Evolutionary conservation across 2,797 vertebrate genomes (phyloP), one percentile per base, ranked within the genome.

Genomic region (Forpus xanthops): DNA sequence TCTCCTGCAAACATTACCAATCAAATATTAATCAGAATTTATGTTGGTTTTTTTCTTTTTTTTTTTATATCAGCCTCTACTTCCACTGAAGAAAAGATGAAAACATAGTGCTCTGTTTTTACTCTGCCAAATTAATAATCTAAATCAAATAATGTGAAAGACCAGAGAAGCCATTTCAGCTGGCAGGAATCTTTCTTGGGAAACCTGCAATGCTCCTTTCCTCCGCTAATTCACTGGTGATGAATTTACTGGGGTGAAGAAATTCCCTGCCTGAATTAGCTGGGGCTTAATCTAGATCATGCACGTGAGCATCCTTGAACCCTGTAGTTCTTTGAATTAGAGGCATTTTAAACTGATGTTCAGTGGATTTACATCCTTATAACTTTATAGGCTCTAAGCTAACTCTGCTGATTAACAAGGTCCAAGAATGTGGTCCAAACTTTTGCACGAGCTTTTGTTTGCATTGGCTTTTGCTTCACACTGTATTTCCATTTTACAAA

Each of bases 21-120:
- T 35, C 56, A 64, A 91, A 18, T 24, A 70, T 39, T 16, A 28
- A 62, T 11, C 50, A 66, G 62, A 83, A 80, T 44, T 61, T 58
- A 14, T 5, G 5, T 17, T 31, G 2, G 2, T 0, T 8, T 28
- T 10, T 12, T 30, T 15, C 2, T 50, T 41, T 42, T 74, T 47
- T 62, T 17, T 74, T 47, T 62, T 20, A 12, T 18, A 13, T 39
- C 24, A 56, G 7, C 7, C 20, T 68, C 30, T 41, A 2, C 56
- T 83, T 80, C 24, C 62, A 37, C 9, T n/a, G 56, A 85, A 80
- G 28, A 41, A 23, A 45, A 79, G 39, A 81, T 27, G 23, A 88
- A 88, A 94, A 64, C 68, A 44, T 9, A 3, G 35, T 75, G 33
- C 2, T 74, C 56, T 42, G 7, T 37, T 47, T 85, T 93, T 61